Evolutionary conservation across 1,140 invertebrate species (phyloP).

Genomic region (Melanaphis sacchari): DNA sequence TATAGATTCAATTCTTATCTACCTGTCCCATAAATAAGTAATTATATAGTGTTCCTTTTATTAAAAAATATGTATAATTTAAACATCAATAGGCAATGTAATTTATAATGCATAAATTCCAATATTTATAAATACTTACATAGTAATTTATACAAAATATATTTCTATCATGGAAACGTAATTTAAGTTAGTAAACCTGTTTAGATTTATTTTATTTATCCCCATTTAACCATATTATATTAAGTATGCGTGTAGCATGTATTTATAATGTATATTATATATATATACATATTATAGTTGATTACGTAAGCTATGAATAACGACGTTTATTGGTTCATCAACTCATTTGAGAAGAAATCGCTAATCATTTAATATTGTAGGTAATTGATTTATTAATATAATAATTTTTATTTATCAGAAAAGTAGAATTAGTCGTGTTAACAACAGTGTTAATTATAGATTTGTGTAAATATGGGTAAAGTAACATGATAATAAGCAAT

Average conservation of each 20-base stretch:
- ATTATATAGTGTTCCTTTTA: too few relatives aligned
- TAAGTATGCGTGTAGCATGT: background rate
- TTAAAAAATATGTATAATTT: too few relatives aligned
- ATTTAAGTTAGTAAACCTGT: constrained; percentile 12
- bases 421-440: background rate
- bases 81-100: background rate
- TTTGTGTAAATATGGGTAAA: too few relatives aligned
- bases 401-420: background rate
- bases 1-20: background rate
- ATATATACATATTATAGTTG: background rate
- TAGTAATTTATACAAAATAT: background rate
- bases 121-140: background rate
- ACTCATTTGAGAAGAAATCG: background rate
- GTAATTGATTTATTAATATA: background rate
- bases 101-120: background rate
- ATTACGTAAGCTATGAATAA: background rate
- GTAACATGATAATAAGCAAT: background rate
- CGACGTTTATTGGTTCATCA: background rate
- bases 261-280: background rate
- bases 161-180: background rate
- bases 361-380: background rate
- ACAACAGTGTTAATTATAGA: too few relatives aligned
- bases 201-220: background rate
- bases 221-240: background rate
- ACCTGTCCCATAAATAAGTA: background rate